Evolutionary conservation across 1,140 invertebrate species (phyloP).

Genomic region (Drosophila oshimai): DNA sequence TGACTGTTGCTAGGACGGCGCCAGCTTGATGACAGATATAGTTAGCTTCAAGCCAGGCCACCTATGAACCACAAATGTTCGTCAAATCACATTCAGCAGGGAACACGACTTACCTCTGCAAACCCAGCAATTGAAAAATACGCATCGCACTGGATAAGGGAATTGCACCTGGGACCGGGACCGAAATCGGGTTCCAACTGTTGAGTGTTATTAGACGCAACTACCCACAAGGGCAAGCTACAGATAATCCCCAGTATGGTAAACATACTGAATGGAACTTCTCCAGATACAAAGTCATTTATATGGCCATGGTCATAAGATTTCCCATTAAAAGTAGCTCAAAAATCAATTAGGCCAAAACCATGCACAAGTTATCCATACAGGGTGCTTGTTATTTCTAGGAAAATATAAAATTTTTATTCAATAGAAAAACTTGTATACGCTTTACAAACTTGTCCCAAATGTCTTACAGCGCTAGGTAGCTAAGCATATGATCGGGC

Average conservation of each 20-base stretch:
- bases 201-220: background rate
- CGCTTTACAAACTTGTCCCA: conserved; percentile 65
- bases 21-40: conserved; percentile 33
- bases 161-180: background rate
- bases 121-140: conserved; percentile 34
- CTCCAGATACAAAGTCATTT: background rate
- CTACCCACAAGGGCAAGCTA: conserved; percentile 6
- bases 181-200: background rate
- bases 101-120: conserved; percentile 15
- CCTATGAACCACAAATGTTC: background rate
- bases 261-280: conserved; percentile 40
- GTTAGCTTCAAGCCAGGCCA: conserved; percentile 49
- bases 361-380: background rate
- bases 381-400: conserved; percentile 25
- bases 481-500: conserved; percentile 1
- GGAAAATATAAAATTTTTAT: conserved; percentile 79
- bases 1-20: conserved; percentile 41
- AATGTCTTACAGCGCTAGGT: conserved; percentile 25
- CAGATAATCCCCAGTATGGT: conserved; percentile 17
- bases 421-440: conserved; percentile 70
- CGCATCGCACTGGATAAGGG: conserved; percentile 1
- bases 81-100: background rate
- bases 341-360: conserved; percentile 50
- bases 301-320: background rate
- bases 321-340: conserved; percentile 41